These are phyloP conservation scores for Eumerus sabulonum DNA, from an alignment of 2,888 invertebrate genomes.

Conservation along the genomic window DNA sequence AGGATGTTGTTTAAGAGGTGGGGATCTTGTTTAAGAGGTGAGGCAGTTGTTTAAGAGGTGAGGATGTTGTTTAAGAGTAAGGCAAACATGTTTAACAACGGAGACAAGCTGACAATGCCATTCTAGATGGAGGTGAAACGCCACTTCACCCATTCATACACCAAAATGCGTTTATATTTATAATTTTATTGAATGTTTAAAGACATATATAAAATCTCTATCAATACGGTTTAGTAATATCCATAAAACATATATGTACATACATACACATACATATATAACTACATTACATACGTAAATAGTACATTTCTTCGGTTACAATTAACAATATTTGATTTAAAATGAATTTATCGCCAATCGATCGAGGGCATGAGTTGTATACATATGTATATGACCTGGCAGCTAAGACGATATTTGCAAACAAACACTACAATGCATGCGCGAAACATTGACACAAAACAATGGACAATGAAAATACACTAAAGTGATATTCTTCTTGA, in stretches of 20 bases:
- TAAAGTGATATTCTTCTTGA: background rate
- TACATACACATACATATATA: slow-evolving; percentile 16
- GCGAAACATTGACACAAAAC: slow-evolving; percentile 37
- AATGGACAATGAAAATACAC: slow-evolving; percentile 12
- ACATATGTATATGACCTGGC: no score
- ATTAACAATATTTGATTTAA: slow-evolving; percentile 23
- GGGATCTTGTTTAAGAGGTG: no score
- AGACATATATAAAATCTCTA: slow-evolving; percentile 67
- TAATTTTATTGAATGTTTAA: slow-evolving; percentile 54
- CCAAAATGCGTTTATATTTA: slow-evolving; percentile 36
- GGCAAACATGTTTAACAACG: no score
- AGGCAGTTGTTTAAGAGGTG: no score
- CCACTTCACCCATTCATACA: slow-evolving; percentile 48
- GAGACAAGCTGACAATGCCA: no score
- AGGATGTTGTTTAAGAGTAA: no score
- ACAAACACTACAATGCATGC: slow-evolving; percentile 39
- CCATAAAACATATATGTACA: slow-evolving; percentile 37
- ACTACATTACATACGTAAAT: no score
- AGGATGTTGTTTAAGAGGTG: no score
- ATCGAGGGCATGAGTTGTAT: no score
- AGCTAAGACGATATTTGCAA: no score
- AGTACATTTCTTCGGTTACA: slow-evolving; percentile 18
- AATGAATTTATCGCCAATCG: no score
- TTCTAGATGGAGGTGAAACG: no score
- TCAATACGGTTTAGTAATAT: slow-evolving; percentile 62